Percentiles rank a stretch among this genome's conserved stretches.
phyloP scores from a whole-genome alignment of 2,888 invertebrate species.

The Lomographa bimaculata region DNA sequence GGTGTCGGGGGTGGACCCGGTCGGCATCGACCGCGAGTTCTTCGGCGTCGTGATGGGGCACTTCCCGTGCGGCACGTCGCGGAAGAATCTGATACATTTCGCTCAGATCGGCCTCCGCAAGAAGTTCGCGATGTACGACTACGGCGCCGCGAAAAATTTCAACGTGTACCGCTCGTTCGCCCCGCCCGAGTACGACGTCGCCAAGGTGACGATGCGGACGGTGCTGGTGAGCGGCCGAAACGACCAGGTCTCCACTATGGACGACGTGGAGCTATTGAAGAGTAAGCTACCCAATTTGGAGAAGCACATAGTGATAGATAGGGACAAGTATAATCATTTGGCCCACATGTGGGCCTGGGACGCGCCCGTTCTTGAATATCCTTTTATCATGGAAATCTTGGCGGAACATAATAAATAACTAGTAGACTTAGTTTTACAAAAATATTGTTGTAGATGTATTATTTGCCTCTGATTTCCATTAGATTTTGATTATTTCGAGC shows the following conservation, averaged over 20 bases:
- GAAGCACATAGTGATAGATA: conserved; percentile 30
- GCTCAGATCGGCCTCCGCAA: conserved; percentile 39
- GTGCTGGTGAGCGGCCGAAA: conserved; percentile 44
- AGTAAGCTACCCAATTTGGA: conserved; percentile 42
- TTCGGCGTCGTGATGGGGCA: conserved; percentile 36
- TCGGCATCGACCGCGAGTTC: conserved; percentile 44
- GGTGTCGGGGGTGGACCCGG: conserved; percentile 33
- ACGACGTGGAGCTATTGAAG: conserved; percentile 40
- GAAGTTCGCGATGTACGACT: conserved; percentile 49
- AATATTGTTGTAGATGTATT: not conserved
- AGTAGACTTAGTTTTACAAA: not conserved
- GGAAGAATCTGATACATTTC: conserved; percentile 48
- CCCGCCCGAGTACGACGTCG: conserved; percentile 51
- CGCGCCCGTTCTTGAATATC: conserved; percentile 32
- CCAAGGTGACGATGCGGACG: conserved; percentile 42
- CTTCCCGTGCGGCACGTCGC: conserved; percentile 48
- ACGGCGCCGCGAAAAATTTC: conserved; percentile 43
- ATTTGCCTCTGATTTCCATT: too few species aligned
- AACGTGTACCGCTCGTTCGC: conserved; percentile 33
- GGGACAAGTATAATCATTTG: conserved; percentile 42
- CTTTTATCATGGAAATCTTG: conserved; percentile 33
- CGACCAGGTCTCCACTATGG: conserved; percentile 43
- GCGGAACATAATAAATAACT: conserved; percentile 21
- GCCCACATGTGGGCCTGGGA: conserved; percentile 49
- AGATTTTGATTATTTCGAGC: too few species aligned